Evolutionary conservation across 2,797 vertebrate genomes (phyloP).

Genomic region (Muraenolepis orangiensis): DNA sequence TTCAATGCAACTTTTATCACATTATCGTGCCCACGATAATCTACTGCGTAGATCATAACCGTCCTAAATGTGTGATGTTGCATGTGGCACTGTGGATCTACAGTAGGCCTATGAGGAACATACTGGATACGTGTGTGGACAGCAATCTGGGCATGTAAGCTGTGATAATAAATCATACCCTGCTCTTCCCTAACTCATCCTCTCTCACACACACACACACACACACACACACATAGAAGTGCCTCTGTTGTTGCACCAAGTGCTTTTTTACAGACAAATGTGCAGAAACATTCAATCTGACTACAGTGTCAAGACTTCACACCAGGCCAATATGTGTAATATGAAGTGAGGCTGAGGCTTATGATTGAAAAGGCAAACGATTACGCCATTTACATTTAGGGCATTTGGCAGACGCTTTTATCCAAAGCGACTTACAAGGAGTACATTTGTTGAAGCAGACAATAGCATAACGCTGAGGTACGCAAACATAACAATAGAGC

Average conservation of each 20-base stretch:
- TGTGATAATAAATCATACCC: too few relatives aligned
- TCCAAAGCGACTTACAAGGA: too few relatives aligned
- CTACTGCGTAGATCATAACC: background rate
- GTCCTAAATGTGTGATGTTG: background rate
- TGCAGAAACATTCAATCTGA: background rate
- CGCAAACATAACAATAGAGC: too few relatives aligned
- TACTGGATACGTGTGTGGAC: background rate
- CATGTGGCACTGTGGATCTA: background rate
- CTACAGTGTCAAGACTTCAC: background rate
- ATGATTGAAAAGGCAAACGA: background rate
- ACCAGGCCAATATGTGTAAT: background rate
- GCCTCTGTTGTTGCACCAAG: too few relatives aligned
- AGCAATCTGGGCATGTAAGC: background rate
- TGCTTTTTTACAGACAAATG: too few relatives aligned
- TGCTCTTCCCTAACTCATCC: too few relatives aligned
- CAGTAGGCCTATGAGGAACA: background rate
- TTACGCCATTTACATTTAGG: constrained; percentile 12
- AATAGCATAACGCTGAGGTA: too few relatives aligned
- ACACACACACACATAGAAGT: too few relatives aligned
- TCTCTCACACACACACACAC: background rate
- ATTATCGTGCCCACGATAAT: background rate
- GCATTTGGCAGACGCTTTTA: too few relatives aligned
- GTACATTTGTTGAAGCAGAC: too few relatives aligned
- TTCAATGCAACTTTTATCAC: background rate
- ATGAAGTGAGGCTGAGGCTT: background rate